These are phyloP conservation scores for Nasua narica DNA, from an alignment of 2,797 vertebrate species.

Conservation along the genomic window DNA sequence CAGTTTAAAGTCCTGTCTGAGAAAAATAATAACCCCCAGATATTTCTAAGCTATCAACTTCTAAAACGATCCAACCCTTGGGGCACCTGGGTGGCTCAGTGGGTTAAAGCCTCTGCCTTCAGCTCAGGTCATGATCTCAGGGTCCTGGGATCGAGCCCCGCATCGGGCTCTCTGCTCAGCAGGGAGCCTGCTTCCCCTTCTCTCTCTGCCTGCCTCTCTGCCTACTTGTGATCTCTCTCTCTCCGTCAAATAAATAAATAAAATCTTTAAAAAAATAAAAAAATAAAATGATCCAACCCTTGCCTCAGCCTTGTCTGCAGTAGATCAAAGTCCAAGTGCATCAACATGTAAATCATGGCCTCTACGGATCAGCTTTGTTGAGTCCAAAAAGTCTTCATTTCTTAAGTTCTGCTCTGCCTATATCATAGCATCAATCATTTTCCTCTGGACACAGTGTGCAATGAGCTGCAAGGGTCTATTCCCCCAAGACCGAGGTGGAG, in stretches of 20 bases:
- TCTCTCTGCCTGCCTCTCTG: too few species aligned
- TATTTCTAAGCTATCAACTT: not conserved
- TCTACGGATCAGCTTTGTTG: not conserved
- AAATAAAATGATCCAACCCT: not conserved
- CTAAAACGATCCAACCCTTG: not conserved
- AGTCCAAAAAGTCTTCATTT: not conserved
- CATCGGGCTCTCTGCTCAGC: too few species aligned
- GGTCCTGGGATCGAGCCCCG: too few species aligned
- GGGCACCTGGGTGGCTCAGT: too few species aligned
- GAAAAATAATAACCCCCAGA: not conserved
- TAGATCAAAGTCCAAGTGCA: not conserved
- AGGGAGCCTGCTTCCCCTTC: too few species aligned
- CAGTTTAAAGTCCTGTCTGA: not conserved
- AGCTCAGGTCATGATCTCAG: too few species aligned
- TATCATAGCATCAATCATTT: not conserved
- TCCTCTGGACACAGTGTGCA: not conserved
- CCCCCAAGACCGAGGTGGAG: not conserved
- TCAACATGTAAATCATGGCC: not conserved
- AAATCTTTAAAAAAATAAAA: too few species aligned
- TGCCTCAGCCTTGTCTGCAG: not conserved
- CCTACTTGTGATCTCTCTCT: too few species aligned
- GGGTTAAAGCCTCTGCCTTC: too few species aligned
- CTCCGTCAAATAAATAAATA: too few species aligned
- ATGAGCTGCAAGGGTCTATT: not conserved
- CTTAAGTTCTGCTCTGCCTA: not conserved